These are phyloP conservation scores for Allophyes oxyacanthae DNA, from an alignment of 2,888 invertebrate species.

Conservation along the genomic window DNA sequence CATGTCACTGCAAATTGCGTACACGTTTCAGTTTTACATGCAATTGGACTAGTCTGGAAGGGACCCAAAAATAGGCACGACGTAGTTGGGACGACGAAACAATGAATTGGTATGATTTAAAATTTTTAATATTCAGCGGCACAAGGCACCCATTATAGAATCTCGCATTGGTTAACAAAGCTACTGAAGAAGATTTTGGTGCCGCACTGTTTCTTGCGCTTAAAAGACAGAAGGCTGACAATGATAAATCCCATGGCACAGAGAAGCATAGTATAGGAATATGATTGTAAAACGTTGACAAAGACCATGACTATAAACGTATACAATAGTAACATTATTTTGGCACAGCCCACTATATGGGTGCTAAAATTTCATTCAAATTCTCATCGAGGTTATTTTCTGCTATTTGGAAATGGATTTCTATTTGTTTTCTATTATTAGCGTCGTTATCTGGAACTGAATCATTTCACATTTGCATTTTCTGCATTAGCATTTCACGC, in stretches of 20 bases:
- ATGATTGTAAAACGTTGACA: background rate
- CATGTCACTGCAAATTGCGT: too few species aligned
- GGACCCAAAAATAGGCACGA: too few species aligned
- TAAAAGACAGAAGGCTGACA: too few species aligned
- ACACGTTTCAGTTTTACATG: too few species aligned
- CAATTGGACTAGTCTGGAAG: too few species aligned
- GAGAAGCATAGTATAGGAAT: background rate
- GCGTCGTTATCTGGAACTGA: constrained; percentile 28
- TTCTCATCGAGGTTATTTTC: constrained; percentile 39
- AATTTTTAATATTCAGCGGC: too few species aligned
- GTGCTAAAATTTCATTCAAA: constrained; percentile 38
- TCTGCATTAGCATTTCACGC: constrained; percentile 25
- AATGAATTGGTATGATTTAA: too few species aligned
- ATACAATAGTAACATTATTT: constrained; percentile 17
- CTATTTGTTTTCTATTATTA: constrained; percentile 38
- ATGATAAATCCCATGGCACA: background rate
- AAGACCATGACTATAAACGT: constrained; percentile 1
- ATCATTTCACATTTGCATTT: constrained; percentile 33
- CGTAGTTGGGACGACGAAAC: too few species aligned
- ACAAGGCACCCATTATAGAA: too few species aligned
- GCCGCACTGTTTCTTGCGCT: too few species aligned
- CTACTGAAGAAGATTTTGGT: too few species aligned
- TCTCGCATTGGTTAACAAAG: too few species aligned
- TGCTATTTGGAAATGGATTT: constrained; percentile 43
- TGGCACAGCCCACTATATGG: constrained; percentile 37